These are phyloP conservation scores for Paradisaea rubra DNA, from an alignment of 2,113 vertebrate genomes.

Conservation along the genomic window DNA sequence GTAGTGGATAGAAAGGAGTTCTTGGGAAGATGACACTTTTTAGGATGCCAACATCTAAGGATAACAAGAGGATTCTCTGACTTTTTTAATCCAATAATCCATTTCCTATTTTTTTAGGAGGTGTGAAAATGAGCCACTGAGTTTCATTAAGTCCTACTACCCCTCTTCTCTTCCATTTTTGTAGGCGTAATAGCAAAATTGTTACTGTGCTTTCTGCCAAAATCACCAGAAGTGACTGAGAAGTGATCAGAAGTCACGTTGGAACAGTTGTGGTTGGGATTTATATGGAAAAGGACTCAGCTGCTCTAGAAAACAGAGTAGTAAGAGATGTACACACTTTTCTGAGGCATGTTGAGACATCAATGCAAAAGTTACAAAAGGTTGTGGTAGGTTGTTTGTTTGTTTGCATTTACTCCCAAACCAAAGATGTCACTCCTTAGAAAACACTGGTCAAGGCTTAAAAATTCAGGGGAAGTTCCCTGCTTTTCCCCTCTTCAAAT, in stretches of 20 bases:
- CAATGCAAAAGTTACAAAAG: background rate
- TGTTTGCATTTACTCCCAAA: background rate
- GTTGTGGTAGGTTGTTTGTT: background rate
- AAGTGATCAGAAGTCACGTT: background rate
- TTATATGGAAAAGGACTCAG: background rate
- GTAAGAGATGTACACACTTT: background rate
- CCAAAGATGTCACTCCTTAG: background rate
- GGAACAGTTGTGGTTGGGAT: background rate
- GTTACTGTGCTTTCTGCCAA: background rate
- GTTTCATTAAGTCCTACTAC: background rate
- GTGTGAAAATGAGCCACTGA: background rate
- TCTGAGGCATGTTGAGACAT: background rate
- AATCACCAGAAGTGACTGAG: background rate
- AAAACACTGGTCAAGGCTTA: background rate
- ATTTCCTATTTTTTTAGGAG: background rate
- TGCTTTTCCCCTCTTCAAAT: background rate
- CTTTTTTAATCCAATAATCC: background rate
- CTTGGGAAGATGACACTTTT: background rate
- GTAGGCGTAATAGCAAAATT: background rate
- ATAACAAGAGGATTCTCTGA: background rate
- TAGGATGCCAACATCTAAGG: background rate
- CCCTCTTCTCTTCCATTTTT: background rate
- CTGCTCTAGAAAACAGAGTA: background rate
- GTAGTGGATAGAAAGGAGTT: background rate
- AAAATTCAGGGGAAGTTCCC: background rate